These are phyloP conservation scores for Gonioctena quinquepunctata DNA, from an alignment of 1,140 invertebrate species.

Conservation along the genomic window DNA sequence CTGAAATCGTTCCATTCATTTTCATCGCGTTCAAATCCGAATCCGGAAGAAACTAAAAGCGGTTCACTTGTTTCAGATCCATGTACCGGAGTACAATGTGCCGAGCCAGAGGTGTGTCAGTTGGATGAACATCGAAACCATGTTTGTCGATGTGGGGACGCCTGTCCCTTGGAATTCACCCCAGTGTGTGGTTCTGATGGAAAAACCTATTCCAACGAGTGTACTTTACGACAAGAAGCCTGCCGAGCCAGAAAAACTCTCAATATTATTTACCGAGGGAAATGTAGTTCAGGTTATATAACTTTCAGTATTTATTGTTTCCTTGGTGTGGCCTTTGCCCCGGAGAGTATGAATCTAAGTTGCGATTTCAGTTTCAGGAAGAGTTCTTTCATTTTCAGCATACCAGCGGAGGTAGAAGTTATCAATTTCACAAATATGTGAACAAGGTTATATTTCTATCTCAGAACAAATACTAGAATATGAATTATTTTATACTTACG, in stretches of 20 bases:
- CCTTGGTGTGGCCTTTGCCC: no score
- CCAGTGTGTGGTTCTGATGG: conserved; percentile 85
- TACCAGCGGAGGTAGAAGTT: no score
- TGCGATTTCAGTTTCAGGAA: no score
- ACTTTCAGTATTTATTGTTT: background rate
- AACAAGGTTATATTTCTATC: no score
- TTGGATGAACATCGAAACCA: conserved; percentile 78
- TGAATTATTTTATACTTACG: no score
- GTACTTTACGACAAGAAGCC: conserved; percentile 75
- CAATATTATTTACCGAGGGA: conserved; percentile 77
- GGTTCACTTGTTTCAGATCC: conserved; percentile 74
- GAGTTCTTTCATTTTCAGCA: no score
- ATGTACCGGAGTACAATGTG: conserved; percentile 75
- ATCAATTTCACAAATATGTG: no score
- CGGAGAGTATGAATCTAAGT: no score
- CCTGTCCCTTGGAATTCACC: conserved; percentile 77
- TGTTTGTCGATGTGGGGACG: conserved; percentile 77
- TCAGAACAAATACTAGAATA: no score
- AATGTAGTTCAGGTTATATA: conserved; percentile 72
- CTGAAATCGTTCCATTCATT: no score
- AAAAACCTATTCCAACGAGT: conserved; percentile 87
- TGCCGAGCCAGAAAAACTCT: conserved; percentile 73
- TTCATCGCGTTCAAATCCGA: no score
- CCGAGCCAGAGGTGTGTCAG: conserved; percentile 81
- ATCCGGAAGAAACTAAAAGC: no score